Percentiles rank a stretch among this genome's conserved stretches.
These are phyloP conservation scores for Eubasilissa regina DNA, from an alignment of 1,140 invertebrate genomes.

Conservation along the genomic window DNA sequence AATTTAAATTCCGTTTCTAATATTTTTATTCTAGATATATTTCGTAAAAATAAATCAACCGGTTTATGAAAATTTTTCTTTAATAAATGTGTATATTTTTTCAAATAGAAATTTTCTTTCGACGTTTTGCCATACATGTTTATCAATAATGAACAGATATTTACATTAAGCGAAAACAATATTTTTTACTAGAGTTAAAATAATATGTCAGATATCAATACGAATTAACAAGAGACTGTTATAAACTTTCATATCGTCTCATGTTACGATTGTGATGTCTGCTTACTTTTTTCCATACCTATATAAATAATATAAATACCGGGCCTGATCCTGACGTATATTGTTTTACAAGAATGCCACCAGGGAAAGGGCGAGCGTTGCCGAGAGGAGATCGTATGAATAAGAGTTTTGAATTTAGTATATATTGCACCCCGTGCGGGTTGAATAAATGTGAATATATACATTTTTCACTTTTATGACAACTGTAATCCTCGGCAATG, in stretches of 20 bases:
- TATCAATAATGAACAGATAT: too few species aligned
- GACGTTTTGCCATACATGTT: too few species aligned
- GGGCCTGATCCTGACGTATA: constrained; percentile 43
- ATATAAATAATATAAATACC: constrained; percentile 14
- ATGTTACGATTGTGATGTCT: neutral
- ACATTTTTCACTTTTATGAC: constrained; percentile 44
- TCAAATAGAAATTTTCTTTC: too few species aligned
- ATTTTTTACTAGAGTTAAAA: too few species aligned
- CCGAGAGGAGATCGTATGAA: constrained; percentile 28
- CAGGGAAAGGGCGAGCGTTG: constrained; percentile 8
- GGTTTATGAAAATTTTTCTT: too few species aligned
- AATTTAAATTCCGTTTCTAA: neutral
- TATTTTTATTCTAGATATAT: too few species aligned
- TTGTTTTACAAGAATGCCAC: constrained; percentile 33
- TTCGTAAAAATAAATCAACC: too few species aligned
- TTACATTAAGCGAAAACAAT: too few species aligned
- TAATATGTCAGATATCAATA: too few species aligned
- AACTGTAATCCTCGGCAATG: constrained; percentile 38
- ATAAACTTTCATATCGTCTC: neutral
- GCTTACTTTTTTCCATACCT: neutral
- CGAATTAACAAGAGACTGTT: too few species aligned
- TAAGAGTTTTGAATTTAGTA: constrained; percentile 52
- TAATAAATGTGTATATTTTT: too few species aligned
- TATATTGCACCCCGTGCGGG: constrained; percentile 27
- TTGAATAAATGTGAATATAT: constrained; percentile 16